Conservation (phyloP, 2,888 invertebrate species). For the Chromoteleia sp. region DNA sequence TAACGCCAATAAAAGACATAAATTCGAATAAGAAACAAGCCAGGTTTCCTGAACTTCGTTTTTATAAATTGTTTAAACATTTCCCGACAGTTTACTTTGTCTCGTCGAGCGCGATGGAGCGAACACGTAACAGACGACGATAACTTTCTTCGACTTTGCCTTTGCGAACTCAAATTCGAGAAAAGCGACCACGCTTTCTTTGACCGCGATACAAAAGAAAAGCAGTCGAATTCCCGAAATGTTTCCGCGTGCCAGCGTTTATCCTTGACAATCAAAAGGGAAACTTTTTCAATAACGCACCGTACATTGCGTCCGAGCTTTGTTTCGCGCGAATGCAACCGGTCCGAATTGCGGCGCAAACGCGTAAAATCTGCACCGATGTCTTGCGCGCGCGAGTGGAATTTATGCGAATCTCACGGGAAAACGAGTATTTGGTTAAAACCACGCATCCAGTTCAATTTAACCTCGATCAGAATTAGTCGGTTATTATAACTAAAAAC, state of each 20-base stretch:
- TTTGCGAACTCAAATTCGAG: conserved; percentile 17
- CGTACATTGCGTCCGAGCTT: conserved; percentile 15
- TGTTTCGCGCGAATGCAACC: conserved; percentile 22
- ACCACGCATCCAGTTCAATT: too few relatives aligned
- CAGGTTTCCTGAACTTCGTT: not conserved
- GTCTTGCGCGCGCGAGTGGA: conserved; percentile 29
- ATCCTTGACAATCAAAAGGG: conserved; percentile 34
- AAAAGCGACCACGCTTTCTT: conserved; percentile 14
- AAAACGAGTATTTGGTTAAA: too few relatives aligned
- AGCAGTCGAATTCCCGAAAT: conserved; percentile 35
- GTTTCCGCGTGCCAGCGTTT: conserved; percentile 20
- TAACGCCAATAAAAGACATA: too few relatives aligned
- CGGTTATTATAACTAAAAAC: too few relatives aligned
- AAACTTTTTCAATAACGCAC: conserved; percentile 54
- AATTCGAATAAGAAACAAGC: conserved; percentile 5
- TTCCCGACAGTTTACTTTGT: not conserved
- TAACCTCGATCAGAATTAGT: too few relatives aligned
- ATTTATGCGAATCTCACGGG: conserved; percentile 59
- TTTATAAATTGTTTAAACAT: conserved; percentile 22
- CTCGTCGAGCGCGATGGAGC: conserved; percentile 4
- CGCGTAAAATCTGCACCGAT: conserved; percentile 40
- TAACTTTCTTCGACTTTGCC: conserved; percentile 25
- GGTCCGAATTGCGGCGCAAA: conserved; percentile 11
- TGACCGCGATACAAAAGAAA: conserved; percentile 15
- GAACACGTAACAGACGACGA: not conserved